Base-by-base conservation (phyloP, 2,888 invertebrate genomes). In the Pilophorus perplexus region DNA sequence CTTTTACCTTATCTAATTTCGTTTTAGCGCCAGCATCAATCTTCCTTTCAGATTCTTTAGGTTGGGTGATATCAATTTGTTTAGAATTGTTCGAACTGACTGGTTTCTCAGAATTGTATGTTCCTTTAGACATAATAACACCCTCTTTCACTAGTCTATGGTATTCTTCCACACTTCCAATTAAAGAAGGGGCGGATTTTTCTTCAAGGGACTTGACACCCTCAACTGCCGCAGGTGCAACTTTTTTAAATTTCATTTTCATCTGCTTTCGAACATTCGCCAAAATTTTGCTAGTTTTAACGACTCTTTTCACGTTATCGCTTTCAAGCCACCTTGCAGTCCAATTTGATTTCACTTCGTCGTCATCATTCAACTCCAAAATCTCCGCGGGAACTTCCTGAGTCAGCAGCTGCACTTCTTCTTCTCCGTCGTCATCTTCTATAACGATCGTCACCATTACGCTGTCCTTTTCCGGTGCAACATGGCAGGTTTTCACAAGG, bases 261-360 rank as follows among this genome's bases (percentile, higher is more conserved):
- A 74, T 69, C 28, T 71, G 71, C 46, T 72, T 73, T 28, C 72
- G 67, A 42, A 73, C 71, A 59, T 69, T 73, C n/a, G 72, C 71
- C 64, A 72, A 71, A 23, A 74, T 69, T 67, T 72, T 73, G 66
- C 72, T 73, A 5, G 72, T 72, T 27, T 68, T 70, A 23, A 74
- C 71, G 22, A 73, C 72, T 27, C 72, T 72, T 67, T 73, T 71
- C 1, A 73, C 72, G 42, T 71, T 70, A 44, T 72, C 69, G 22
- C 71, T 73, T 38, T 72, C 71, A 16, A 72, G 68, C 72, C 71
- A 71, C 50, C 71, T 67, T 46, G 68, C 67, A 18, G 69, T 67
- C 72, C 72, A 71, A 23, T 38, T 50, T 2, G 37, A 44, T 55
- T 46, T 42, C 6, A 10, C 18, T 14, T 65, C 69, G 67, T 18